Evolutionary conservation across 2,113 vertebrate species (phyloP).

Genomic region (Donacobius atricapilla): DNA sequence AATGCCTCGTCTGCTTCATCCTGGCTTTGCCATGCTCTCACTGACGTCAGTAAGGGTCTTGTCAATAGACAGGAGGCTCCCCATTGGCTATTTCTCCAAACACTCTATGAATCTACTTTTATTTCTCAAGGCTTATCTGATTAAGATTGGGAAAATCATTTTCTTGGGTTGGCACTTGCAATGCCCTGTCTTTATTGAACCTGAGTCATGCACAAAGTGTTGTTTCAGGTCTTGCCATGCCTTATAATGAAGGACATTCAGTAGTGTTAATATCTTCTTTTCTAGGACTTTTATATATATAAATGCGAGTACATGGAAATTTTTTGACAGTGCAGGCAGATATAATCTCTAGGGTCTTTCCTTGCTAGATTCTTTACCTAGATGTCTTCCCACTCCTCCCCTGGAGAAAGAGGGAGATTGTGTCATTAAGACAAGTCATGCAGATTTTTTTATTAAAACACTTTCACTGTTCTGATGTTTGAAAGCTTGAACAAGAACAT

Average conservation of each 20-base stretch:
- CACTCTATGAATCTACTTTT: not conserved
- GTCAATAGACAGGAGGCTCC: not conserved
- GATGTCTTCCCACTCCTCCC: not conserved
- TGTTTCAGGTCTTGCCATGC: not conserved
- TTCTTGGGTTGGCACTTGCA: not conserved
- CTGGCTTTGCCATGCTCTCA: not conserved
- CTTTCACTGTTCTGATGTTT: constrained; percentile 41
- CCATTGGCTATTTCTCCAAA: constrained; percentile 18
- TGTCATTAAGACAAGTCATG: constrained; percentile 26
- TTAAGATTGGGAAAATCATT: constrained; percentile 4
- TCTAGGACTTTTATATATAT: not conserved
- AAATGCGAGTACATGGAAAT: not conserved
- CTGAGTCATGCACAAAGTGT: not conserved
- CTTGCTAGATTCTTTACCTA: not conserved
- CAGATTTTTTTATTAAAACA: constrained; percentile 46
- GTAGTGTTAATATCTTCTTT: not conserved
- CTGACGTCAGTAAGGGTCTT: constrained; percentile 1
- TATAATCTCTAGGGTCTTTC: not conserved
- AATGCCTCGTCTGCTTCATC: not conserved
- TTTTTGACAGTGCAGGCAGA: constrained; percentile 16
- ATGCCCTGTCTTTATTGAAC: not conserved
- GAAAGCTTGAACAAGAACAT: constrained; percentile 48
- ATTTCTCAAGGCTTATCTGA: constrained; percentile 21
- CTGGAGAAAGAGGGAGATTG: constrained; percentile 3
- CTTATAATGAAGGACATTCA: not conserved